Percentiles rank a stretch among this genome's conserved stretches.
These are phyloP conservation scores for Homalodisca vitripennis DNA, from an alignment of 1,140 invertebrate species.

Conservation along the genomic window DNA sequence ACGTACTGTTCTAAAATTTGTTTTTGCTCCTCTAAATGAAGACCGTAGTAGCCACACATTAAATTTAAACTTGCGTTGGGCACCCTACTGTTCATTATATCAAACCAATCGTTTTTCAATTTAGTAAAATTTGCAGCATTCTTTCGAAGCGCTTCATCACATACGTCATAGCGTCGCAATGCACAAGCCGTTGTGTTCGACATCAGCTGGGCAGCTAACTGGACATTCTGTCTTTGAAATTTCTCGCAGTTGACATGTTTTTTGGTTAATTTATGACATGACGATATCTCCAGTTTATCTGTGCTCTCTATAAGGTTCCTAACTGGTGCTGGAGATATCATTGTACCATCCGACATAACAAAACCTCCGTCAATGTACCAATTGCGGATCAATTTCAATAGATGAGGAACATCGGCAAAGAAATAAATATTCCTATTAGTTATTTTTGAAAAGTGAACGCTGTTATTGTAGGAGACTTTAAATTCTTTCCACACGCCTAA, in stretches of 20 bases:
- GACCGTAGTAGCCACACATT: neutral
- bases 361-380: neutral
- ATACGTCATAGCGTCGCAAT: neutral
- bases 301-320: neutral
- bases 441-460: conserved; percentile 36
- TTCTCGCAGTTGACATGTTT: neutral
- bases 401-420: conserved; percentile 42
- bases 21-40: neutral
- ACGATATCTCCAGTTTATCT: neutral
- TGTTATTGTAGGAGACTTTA: conserved; percentile 32
- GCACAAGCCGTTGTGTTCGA: neutral
- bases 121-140: neutral
- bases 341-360: neutral
- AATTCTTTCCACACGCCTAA: conserved; percentile 44
- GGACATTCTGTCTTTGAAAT: neutral
- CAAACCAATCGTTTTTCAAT: neutral
- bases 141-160: neutral
- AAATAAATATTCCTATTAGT: conserved; percentile 37
- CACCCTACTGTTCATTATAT: neutral
- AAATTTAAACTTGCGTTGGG: neutral
- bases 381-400: conserved; percentile 39
- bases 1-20: neutral
- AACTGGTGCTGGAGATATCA: neutral
- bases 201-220: neutral
- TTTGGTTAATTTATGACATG: neutral